Conservation (phyloP, 2,797 vertebrate genomes). For the Babyrousa celebensis region DNA sequence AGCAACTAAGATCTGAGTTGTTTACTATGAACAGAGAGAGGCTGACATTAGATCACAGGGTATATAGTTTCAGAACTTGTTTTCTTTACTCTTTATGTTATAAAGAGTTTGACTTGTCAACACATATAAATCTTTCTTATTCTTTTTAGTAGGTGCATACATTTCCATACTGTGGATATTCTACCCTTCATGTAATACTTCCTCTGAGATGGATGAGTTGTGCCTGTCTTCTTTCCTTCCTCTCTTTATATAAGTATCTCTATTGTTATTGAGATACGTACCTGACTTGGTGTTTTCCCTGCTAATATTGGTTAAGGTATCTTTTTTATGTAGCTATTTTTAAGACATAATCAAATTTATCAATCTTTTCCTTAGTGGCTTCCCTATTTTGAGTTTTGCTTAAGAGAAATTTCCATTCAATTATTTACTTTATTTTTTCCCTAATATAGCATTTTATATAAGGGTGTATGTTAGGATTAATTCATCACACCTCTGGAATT, state of each 20-base stretch:
- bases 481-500: neutral
- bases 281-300: neutral
- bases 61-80: neutral
- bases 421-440: neutral
- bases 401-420: neutral
- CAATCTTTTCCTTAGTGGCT: neutral
- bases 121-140: too few relatives aligned
- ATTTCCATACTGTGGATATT: neutral
- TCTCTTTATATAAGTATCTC: neutral
- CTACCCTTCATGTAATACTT: neutral
- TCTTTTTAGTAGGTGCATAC: neutral
- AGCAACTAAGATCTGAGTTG: neutral
- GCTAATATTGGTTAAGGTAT: neutral
- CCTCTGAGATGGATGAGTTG: neutral
- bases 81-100: slow-evolving; percentile 22
- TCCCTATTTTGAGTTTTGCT: neutral
- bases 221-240: neutral
- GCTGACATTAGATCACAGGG: neutral
- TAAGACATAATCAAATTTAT: neutral
- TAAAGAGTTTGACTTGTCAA: neutral
- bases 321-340: neutral
- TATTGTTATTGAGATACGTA: neutral
- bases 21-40: neutral
- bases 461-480: neutral
- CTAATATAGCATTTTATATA: neutral